Conservation (phyloP, 2,113 vertebrate genomes). For the Misgurnus mizolepis region DNA sequence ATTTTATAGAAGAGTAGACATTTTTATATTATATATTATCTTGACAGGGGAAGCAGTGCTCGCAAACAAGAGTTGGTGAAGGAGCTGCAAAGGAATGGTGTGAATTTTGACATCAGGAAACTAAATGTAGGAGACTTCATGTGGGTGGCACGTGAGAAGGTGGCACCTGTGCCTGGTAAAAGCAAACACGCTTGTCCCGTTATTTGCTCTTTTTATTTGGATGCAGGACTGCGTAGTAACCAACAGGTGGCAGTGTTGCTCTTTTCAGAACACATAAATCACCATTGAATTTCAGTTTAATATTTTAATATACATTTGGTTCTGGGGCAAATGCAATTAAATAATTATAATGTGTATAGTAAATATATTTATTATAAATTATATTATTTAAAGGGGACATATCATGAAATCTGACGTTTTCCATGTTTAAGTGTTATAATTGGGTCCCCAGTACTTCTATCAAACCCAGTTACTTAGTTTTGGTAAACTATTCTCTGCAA, state of each 20-base stretch:
- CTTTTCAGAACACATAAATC: background rate
- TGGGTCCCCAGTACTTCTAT: too few relatives aligned
- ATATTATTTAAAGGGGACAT: too few relatives aligned
- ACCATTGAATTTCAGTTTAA: too few relatives aligned
- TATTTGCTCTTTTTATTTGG: background rate
- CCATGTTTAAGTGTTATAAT: too few relatives aligned
- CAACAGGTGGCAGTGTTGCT: conserved; percentile 28
- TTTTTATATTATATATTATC: background rate
- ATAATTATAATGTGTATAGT: too few relatives aligned
- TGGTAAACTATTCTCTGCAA: too few relatives aligned
- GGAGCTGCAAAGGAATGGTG: conserved; percentile 78
- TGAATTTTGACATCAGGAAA: conserved; percentile 81
- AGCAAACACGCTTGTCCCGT: background rate
- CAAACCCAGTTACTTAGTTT: too few relatives aligned
- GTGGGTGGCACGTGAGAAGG: conserved; percentile 84
- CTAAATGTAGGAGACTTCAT: conserved; percentile 88
- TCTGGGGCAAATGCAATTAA: too few relatives aligned
- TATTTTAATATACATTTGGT: too few relatives aligned
- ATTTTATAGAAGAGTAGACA: background rate
- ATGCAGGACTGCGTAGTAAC: background rate
- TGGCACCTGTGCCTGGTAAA: conserved; percentile 75
- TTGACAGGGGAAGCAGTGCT: conserved; percentile 67
- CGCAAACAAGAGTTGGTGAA: conserved; percentile 80
- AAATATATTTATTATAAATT: too few relatives aligned
- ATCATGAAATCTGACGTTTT: too few relatives aligned